Base-by-base conservation (phyloP, 2,113 vertebrate species). In the Motacilla tschutschensis region DNA sequence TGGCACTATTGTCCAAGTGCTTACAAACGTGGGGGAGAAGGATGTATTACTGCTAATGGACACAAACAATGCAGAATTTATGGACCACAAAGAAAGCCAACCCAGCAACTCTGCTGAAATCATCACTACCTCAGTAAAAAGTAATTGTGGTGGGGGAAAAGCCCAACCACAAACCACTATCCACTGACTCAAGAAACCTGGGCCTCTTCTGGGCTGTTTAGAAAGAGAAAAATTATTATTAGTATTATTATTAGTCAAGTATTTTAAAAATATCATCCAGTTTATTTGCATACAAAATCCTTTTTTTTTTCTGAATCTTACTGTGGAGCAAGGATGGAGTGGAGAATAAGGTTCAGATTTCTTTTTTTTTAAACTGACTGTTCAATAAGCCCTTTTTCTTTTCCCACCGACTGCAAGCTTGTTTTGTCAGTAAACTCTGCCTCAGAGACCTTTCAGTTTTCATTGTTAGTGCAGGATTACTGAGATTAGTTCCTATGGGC, bases 81-180 rank as follows among this genome's bases (percentile, higher is more conserved):
- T 47, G 41, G 11, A 6, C 9, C 18, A 46, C 28, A 54, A 33
- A 12, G 18, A 62, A 62, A 54, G 8, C 33, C 9, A 38, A 19
- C 18, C 28, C 28, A 38, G 22, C 8, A 71, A 15, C 22, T 46
- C 14, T 22, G 29, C 28, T 63, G 48, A 62, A 72, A 70, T 31
- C 16, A 43, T 16, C 10, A 15, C 9, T 22, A 26, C 4, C 7
- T 53, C 18, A 38, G 12, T 46, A 28, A 54, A 62, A 63, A 11
- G 14, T 33, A 38, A 28, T 62, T 54, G 33, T 46, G 18, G 22
- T 25, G 21, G 9, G 15, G 8, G 8, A 33, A 63, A 46, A 54
- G 5, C 0, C 0, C 33, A 71, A 26, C 28, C 18, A 54, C 28
- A 3, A 46, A 46, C 12, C 22, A 46, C 14, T 54, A 38, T 12